Evolutionary conservation across 2,113 vertebrate species (phyloP).

Genomic region (Ranitomeya variabilis): DNA sequence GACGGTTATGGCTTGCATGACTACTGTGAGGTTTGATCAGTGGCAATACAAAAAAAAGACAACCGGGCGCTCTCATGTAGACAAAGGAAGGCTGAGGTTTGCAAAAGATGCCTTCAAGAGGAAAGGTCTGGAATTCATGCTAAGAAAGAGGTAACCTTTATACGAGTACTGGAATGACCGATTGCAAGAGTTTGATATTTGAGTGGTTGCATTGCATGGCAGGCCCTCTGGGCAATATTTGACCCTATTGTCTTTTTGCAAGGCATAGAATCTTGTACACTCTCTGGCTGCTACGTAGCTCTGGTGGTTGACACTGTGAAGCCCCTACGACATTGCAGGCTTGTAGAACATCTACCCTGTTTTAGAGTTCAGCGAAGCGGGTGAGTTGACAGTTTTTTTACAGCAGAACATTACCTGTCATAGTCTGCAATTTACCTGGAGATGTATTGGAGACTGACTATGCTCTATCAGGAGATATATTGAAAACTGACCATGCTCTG

Average conservation of each 20-base stretch:
- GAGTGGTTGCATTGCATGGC: background rate
- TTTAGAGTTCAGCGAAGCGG: background rate
- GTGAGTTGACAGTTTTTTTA: background rate
- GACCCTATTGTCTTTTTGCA: background rate
- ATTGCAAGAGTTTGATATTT: constrained; percentile 1
- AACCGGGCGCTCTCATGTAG: background rate
- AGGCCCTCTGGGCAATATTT: constrained; percentile 23
- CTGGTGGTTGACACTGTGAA: background rate
- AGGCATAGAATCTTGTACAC: background rate
- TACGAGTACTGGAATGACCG: background rate
- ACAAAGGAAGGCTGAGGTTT: constrained; percentile 12
- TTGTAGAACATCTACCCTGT: background rate
- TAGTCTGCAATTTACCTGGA: background rate
- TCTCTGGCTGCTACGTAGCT: background rate
- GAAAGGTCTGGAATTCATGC: background rate
- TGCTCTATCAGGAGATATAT: background rate
- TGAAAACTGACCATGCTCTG: no score
- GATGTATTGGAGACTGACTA: background rate
- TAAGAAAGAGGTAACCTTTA: constrained; percentile 46
- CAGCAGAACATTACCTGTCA: background rate
- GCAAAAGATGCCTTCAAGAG: background rate
- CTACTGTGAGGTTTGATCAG: constrained; percentile 17
- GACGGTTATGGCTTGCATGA: background rate
- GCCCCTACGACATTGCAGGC: background rate
- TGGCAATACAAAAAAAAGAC: background rate